Conservation (phyloP, 2,113 vertebrate genomes). For the Oreochromis spilurus region DNA sequence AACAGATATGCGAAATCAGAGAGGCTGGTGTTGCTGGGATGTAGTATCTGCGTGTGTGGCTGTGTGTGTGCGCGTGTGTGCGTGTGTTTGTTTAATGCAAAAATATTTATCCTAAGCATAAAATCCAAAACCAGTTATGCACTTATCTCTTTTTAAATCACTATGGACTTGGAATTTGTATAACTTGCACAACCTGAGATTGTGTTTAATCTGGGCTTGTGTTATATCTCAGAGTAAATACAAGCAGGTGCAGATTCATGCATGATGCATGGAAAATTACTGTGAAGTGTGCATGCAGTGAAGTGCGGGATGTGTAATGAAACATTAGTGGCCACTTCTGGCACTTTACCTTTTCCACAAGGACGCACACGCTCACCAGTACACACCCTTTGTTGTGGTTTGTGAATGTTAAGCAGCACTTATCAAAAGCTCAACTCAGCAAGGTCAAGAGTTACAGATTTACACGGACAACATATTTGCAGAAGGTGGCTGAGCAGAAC, state of each 20-base stretch:
- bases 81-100: not conserved
- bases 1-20: not conserved
- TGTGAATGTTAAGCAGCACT: constrained; percentile 35
- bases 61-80: too few species aligned
- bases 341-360: not conserved
- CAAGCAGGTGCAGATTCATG: not conserved
- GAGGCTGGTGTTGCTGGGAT: not conserved
- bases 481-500: not conserved
- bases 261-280: not conserved
- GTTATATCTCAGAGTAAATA: not conserved
- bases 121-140: not conserved
- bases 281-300: not conserved
- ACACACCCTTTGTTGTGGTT: constrained; percentile 36
- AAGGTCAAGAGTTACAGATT: constrained; percentile 32
- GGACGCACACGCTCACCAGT: not conserved
- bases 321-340: not conserved
- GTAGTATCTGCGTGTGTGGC: rapidly evolving
- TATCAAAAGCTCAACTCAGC: constrained; percentile 29
- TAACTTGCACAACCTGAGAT: not conserved
- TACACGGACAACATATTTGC: not conserved
- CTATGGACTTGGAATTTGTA: not conserved
- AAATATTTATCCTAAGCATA: not conserved
- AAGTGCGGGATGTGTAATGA: not conserved
- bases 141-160: not conserved
- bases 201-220: not conserved